Percentiles rank a stretch among this genome's conserved stretches.
These are phyloP conservation scores for Phoxinus dragarum DNA, from an alignment of 2,797 vertebrate species.

Conservation along the genomic window DNA sequence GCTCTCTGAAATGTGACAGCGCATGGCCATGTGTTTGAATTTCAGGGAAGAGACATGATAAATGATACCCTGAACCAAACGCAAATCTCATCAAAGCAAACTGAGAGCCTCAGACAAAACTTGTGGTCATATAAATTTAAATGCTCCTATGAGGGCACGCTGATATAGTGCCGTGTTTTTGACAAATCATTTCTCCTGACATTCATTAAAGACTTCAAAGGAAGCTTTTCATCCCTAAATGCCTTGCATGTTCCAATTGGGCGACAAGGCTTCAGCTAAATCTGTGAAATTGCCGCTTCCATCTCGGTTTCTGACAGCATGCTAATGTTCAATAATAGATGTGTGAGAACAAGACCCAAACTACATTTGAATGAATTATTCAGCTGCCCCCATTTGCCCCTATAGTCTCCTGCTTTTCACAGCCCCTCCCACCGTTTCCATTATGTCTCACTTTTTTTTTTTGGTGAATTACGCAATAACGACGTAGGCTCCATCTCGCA, in stretches of 20 bases:
- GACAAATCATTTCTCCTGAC: constrained; percentile 22
- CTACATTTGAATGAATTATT: constrained; percentile 59
- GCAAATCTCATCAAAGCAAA: constrained; percentile 30
- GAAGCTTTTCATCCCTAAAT: constrained; percentile 36
- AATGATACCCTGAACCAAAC: constrained; percentile 20
- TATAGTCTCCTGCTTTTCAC: constrained; percentile 8
- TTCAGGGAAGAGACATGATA: background rate
- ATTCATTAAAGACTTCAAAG: constrained; percentile 19
- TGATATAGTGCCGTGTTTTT: constrained; percentile 12
- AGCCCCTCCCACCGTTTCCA: background rate
- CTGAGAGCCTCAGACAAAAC: constrained; percentile 9
- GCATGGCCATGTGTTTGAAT: background rate
- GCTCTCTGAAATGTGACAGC: background rate
- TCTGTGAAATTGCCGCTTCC: constrained; percentile 33
- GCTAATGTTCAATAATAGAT: constrained; percentile 62
- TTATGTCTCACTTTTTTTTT: constrained; percentile 15
- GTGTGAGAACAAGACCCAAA: constrained; percentile 48
- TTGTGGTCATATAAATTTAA: constrained; percentile 16
- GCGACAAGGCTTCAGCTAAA: constrained; percentile 24
- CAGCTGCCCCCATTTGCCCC: constrained; percentile 26
- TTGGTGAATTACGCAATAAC: constrained; percentile 36
- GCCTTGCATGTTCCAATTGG: constrained; percentile 14
- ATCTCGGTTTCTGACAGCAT: constrained; percentile 53
- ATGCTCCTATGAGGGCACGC: background rate
- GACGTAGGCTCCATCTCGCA: constrained; percentile 29